These are phyloP conservation scores for Diadumene lineata DNA, from an alignment of 92 coral and sea anemone species.

Conservation along the genomic window DNA sequence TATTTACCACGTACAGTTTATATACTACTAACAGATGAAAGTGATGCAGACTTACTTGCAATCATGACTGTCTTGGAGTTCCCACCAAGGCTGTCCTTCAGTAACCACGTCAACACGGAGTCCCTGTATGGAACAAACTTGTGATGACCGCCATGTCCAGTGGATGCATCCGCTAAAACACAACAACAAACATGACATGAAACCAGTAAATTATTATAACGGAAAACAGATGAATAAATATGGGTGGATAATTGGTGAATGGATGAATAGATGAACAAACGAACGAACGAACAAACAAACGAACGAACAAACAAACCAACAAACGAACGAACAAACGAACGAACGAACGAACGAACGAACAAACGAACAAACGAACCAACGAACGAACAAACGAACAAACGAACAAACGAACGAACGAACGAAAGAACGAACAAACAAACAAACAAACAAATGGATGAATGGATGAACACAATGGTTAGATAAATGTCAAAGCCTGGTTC, in stretches of 20 bases:
- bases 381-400: not conserved
- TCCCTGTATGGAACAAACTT: slow-evolving; percentile 97
- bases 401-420: not conserved
- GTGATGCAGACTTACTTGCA: slow-evolving; percentile 96
- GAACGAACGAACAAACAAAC: not conserved
- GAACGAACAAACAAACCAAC: no score
- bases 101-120: slow-evolving; percentile 93
- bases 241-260: not conserved
- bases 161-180: slow-evolving; percentile 78
- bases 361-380: not conserved
- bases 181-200: not conserved
- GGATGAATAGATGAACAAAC: not conserved
- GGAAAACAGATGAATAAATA: not conserved
- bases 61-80: slow-evolving; percentile 98
- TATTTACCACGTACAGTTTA: no score
- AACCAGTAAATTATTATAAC: not conserved
- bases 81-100: slow-evolving; percentile 97
- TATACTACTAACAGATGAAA: no score
- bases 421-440: not conserved
- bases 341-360: slow-evolving; percentile 4
- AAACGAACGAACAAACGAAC: not conserved
- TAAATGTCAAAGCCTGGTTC: not conserved
- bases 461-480: not conserved
- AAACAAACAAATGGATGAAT: not conserved
- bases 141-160: slow-evolving; percentile 76